A percentile compares a stretch with the other conserved stretches of the same genome.
Conservation (phyloP, 2,113 vertebrate species). For the Burhinus bistriatus region DNA sequence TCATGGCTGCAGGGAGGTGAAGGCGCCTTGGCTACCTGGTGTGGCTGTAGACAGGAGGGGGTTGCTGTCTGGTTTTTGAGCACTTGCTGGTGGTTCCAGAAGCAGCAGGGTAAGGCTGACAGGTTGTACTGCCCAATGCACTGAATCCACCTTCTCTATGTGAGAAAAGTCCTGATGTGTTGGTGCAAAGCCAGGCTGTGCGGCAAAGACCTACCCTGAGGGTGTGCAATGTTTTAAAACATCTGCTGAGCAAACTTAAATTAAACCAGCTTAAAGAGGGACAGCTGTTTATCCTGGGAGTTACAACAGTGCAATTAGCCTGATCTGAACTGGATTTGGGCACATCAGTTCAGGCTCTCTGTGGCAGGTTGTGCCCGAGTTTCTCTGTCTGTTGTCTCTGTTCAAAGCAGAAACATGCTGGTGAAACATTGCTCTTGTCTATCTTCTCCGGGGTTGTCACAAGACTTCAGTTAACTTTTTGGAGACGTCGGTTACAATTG, state of each 20-base stretch:
- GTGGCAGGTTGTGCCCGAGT: not conserved
- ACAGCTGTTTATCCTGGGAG: not conserved
- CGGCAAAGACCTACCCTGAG: rapidly evolving
- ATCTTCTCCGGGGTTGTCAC: not conserved
- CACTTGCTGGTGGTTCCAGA: rapidly evolving
- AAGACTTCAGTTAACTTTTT: not conserved
- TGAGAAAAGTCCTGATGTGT: rapidly evolving
- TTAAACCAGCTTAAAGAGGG: not conserved
- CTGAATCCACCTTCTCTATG: rapidly evolving
- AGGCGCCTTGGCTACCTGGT: rapidly evolving
- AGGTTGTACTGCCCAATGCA: rapidly evolving
- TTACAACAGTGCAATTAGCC: not conserved
- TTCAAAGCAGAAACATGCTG: not conserved
- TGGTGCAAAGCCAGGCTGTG: not conserved
- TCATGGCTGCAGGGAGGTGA: not conserved
- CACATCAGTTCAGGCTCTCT: rapidly evolving
- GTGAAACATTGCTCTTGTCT: not conserved
- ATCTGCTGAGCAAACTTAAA: not conserved
- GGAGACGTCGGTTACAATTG: not conserved
- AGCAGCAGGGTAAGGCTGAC: not conserved
- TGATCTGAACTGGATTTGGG: not conserved
- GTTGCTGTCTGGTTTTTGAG: not conserved
- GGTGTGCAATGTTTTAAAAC: not conserved
- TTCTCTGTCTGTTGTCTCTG: not conserved
- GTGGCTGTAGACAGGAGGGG: not conserved